Conservation (phyloP, 2,113 vertebrate species). For the Colinus virginianus region DNA sequence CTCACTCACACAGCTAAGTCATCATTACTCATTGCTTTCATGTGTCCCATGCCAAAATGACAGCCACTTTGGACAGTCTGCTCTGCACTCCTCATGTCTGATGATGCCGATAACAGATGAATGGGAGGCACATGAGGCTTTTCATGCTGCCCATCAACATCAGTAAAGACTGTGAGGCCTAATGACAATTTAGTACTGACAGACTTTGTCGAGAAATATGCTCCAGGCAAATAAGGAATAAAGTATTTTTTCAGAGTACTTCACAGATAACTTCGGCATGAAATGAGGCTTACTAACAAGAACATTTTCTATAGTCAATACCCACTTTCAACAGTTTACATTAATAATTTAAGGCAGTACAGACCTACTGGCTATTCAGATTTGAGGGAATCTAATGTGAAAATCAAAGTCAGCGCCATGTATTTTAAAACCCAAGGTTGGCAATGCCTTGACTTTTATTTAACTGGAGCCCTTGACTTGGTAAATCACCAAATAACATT, state of each 20-base stretch:
- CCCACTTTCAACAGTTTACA: background rate
- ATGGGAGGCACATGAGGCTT: background rate
- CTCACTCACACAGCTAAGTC: background rate
- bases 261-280: background rate
- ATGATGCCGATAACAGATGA: slow-evolving; percentile 34
- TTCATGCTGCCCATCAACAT: slow-evolving; percentile 5
- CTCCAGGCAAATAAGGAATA: background rate
- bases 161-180: background rate
- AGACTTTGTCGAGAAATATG: background rate
- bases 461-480: slow-evolving; percentile 55
- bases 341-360: background rate
- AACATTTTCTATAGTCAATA: background rate
- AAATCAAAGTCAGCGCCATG: background rate
- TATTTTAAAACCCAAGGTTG: slow-evolving; percentile 30
- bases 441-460: slow-evolving; percentile 47
- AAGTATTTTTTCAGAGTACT: background rate
- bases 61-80: slow-evolving; percentile 19
- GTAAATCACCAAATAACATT: slow-evolving; percentile 69
- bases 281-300: background rate
- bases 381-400: background rate
- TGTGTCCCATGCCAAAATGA: slow-evolving; percentile 41
- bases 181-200: slow-evolving; percentile 41
- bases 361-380: background rate
- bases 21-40: slow-evolving; percentile 51
- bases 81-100: slow-evolving; percentile 9